Evolutionary conservation across 2,888 invertebrate genomes (phyloP).

Genomic region (Apantesis nais): DNA sequence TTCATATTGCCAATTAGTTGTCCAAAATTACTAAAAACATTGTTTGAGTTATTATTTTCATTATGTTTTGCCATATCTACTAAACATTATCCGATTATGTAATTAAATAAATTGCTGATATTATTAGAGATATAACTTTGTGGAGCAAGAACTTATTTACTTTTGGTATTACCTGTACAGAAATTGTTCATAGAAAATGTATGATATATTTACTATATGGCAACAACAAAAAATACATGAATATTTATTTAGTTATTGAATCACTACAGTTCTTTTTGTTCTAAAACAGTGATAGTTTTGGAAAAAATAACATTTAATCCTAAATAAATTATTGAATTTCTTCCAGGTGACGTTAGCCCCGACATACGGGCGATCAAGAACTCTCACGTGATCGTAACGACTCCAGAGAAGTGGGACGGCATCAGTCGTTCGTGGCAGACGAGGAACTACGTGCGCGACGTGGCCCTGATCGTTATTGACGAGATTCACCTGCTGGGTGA

Average conservation of each 20-base stretch:
- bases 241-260: background rate
- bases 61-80: no score
- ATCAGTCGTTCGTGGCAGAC: constrained; percentile 99
- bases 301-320: no score
- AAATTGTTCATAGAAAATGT: no score
- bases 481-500: constrained; percentile 99
- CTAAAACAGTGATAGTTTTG: no score
- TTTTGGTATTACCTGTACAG: no score
- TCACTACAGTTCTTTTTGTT: background rate
- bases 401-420: constrained; percentile 99
- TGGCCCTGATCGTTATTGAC: constrained; percentile 97
- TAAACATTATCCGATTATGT: background rate
- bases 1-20: no score
- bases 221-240: background rate
- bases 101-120: background rate
- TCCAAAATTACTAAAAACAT: no score
- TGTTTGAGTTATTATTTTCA: no score
- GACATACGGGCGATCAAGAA: constrained; percentile 93
- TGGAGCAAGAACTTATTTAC: background rate
- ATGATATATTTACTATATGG: background rate
- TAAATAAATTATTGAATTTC: background rate
- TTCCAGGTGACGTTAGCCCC: constrained; percentile 89
- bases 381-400: constrained; percentile 98
- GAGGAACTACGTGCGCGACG: constrained; percentile 96
- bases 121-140: background rate